Evolutionary conservation across 2,888 invertebrate species (phyloP).

Genomic region (Tipula unca): DNA sequence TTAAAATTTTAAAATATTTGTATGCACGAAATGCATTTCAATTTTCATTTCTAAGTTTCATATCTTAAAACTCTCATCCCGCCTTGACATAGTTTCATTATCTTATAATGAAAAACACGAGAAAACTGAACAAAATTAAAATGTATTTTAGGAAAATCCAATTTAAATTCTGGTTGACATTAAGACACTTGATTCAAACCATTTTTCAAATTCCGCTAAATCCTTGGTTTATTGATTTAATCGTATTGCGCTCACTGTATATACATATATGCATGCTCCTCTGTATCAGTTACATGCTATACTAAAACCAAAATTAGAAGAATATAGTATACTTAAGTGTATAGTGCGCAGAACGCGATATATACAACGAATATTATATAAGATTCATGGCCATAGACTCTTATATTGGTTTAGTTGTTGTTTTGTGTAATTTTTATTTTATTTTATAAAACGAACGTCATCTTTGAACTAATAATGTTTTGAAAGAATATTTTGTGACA

Average conservation of each 20-base stretch:
- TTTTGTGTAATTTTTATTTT: background rate
- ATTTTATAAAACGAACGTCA: background rate
- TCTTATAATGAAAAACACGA: background rate
- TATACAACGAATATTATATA: background rate
- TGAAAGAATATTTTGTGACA: background rate
- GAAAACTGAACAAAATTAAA: background rate
- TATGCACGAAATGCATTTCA: background rate
- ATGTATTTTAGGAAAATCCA: background rate
- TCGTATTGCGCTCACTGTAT: background rate
- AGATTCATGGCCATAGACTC: background rate
- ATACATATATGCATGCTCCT: background rate
- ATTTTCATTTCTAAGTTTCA: background rate
- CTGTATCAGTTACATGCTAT: background rate
- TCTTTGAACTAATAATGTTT: background rate
- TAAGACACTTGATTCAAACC: background rate
- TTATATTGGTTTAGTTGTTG: background rate
- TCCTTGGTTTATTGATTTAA: background rate
- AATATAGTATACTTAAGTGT: background rate
- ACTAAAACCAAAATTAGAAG: background rate
- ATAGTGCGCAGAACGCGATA: background rate
- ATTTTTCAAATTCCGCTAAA: background rate
- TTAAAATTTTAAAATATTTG: too few relatives aligned
- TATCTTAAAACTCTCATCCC: background rate
- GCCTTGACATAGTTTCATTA: background rate
- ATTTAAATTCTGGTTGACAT: background rate